Percentiles rank a stretch among this genome's conserved stretches.
phyloP scores from a whole-genome alignment of 2,888 invertebrate genomes.

The Osmoderma eremita region DNA sequence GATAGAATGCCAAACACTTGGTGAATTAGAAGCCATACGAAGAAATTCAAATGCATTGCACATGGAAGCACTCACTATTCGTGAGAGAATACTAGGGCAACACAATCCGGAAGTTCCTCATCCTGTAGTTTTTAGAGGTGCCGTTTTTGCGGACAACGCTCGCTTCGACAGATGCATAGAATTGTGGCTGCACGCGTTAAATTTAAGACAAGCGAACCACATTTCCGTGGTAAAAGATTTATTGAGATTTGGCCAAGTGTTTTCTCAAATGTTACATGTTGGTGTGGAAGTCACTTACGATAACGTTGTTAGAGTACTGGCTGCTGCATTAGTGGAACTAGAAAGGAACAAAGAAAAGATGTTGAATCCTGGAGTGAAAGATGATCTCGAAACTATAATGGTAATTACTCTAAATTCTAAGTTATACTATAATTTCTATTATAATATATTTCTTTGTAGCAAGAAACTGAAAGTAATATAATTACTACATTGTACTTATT shows the following conservation, averaged over 20 bases:
- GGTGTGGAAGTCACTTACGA: constrained; percentile 72
- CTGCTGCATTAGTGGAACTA: constrained; percentile 78
- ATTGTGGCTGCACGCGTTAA: constrained; percentile 89
- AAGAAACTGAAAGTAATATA: constrained; percentile 85
- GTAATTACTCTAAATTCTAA: no score
- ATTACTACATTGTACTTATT: constrained; percentile 87
- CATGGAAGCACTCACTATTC: constrained; percentile 89
- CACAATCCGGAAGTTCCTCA: constrained; percentile 83
- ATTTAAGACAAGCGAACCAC: constrained; percentile 78
- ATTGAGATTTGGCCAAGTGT: constrained; percentile 89
- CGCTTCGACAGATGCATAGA: constrained; percentile 84
- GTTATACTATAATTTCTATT: neutral
- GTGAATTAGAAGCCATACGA: constrained; percentile 76
- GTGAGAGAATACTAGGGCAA: constrained; percentile 83
- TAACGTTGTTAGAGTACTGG: constrained; percentile 77
- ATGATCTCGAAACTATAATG: constrained; percentile 69
- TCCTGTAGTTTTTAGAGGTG: constrained; percentile 79
- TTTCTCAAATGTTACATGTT: constrained; percentile 91
- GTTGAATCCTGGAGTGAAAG: constrained; percentile 72
- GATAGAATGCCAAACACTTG: constrained; percentile 79
- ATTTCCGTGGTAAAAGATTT: constrained; percentile 87
- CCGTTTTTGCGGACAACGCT: constrained; percentile 92
- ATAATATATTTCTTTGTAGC: constrained; percentile 64
- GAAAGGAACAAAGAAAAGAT: constrained; percentile 76
- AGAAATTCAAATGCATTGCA: constrained; percentile 84